phyloP scores from a whole-genome alignment of 2,888 invertebrate species.

The Hydriomena furcata region DNA sequence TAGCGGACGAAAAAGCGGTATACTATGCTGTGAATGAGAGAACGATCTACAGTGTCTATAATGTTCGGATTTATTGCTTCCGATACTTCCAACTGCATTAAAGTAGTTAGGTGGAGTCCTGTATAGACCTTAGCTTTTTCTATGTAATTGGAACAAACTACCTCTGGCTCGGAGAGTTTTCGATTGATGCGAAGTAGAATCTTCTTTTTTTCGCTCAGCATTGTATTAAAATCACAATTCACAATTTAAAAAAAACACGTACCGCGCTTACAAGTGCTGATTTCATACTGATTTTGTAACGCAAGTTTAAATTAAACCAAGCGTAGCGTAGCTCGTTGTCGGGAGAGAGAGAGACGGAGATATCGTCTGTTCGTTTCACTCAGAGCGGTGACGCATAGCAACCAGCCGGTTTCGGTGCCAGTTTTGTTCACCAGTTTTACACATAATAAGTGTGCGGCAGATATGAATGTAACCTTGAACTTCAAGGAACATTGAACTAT shows the following conservation, averaged over 20 bases:
- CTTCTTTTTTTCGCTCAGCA: constrained; percentile 9
- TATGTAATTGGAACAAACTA: not conserved
- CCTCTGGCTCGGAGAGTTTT: constrained; percentile 2
- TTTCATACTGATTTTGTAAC: constrained; percentile 13
- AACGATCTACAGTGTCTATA: constrained; percentile 34
- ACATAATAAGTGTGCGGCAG: no score
- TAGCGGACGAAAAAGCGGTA: constrained; percentile 33
- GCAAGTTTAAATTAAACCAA: not conserved
- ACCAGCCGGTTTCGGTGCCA: no score
- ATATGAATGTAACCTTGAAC: no score
- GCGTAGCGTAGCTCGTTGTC: not conserved
- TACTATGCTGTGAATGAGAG: constrained; percentile 36
- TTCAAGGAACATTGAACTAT: no score
- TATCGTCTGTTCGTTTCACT: not conserved
- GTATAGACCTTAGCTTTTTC: constrained; percentile 17
- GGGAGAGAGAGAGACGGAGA: constrained; percentile 4
- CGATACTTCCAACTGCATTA: constrained; percentile 2
- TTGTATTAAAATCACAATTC: not conserved
- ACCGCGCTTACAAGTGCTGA: not conserved
- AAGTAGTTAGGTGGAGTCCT: constrained; percentile 30
- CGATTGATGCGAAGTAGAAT: constrained; percentile 7
- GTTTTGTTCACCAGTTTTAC: no score
- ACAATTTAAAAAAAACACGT: constrained; percentile 2
- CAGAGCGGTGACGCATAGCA: not conserved
- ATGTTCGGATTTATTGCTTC: constrained; percentile 6